Base-by-base conservation (phyloP, 2,113 vertebrate species). In the Scopus umbretta region DNA sequence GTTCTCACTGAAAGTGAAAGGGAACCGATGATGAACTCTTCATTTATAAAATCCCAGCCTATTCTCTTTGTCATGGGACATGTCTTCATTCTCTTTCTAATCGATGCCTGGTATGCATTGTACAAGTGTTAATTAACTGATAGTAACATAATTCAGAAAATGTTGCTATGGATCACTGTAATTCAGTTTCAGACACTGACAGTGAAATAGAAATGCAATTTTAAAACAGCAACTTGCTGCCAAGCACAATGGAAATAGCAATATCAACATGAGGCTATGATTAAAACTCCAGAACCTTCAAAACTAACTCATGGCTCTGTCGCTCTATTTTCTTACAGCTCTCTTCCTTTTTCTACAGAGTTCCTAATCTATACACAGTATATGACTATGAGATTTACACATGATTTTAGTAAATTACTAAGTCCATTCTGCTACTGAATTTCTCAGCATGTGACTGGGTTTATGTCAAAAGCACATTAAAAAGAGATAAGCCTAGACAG, bases 341-440 rank as follows among this genome's bases (percentile, higher is more conserved):
- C 22, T 91, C 94, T 86, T 42, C 36, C 17, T 91, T 49, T 93
- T 85, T 66, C 80, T 72, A 4, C 6, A 19, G 45, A 93, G 20
- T 45, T 86, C 61, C 50, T 89, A 62, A 97, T 96, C 75, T 92
- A 82, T 22, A 75, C 76, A 36, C 32, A 70, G 49, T 42, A 76
- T 30, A 36, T 29, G 55, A 59, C 92, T 86, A 20, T 40, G 45
- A 95, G 92, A 97, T 94, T 94, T 96, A 92, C 81, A 86, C 88
- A 63, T 11, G 43, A 97, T 96, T 97, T 97, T 68, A 92, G 62
- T 47, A 86, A 93, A 93, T 92, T 87, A 94, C 87, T 90, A 72
- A 94, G 26, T 55, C 43, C 67, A 63, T 92, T 97, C 76, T 95
- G 70, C 78, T 87, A 66, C 70, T 93, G 84, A 84, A 91, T 95